phyloP scores from a whole-genome alignment of 2,113 vertebrate genomes.

The Crotalus horridus region DNA sequence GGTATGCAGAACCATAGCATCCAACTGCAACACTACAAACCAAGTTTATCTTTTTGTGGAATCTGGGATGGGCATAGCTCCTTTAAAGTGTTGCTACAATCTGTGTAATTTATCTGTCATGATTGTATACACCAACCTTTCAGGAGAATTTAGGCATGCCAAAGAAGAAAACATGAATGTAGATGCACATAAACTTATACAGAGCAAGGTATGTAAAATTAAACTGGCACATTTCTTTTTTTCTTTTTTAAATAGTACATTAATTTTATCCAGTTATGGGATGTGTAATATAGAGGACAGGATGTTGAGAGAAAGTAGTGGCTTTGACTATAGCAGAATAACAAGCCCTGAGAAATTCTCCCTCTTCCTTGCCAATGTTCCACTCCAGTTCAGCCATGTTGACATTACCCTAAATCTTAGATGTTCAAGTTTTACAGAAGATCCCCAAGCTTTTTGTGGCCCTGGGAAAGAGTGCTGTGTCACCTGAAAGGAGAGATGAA shows the following conservation, averaged over 20 bases:
- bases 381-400: neutral
- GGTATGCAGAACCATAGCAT: neutral
- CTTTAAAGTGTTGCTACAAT: neutral
- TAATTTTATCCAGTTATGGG: neutral
- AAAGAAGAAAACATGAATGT: neutral
- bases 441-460: neutral
- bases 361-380: neutral
- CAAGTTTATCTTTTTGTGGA: neutral
- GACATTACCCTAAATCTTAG: neutral
- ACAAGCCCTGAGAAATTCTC: neutral
- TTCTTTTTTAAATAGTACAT: neutral
- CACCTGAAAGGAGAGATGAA: neutral
- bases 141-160: neutral
- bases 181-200: neutral
- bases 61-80: neutral
- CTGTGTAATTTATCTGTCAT: neutral
- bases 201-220: neutral
- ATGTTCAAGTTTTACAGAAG: neutral
- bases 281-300: neutral
- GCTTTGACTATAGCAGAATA: neutral
- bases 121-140: neutral
- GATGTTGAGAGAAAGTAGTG: neutral
- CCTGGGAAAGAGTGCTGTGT: neutral
- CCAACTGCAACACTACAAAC: neutral
- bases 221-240: conserved; percentile 4